phyloP scores from a whole-genome alignment of 2,797 vertebrate genomes.

The Sciurus carolinensis region DNA sequence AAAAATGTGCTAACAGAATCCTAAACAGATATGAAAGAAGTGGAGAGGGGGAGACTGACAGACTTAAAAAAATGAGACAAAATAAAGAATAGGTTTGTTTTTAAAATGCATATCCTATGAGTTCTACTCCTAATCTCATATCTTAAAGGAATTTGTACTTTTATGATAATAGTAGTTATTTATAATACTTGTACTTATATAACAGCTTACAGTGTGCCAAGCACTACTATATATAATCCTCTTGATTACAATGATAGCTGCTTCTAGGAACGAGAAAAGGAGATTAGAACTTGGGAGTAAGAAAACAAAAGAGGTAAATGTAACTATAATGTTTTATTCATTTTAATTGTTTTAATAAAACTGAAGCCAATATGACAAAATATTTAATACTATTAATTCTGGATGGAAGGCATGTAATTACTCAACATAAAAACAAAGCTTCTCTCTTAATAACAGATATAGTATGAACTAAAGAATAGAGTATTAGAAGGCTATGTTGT shows the following conservation, averaged over 20 bases:
- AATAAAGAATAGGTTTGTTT: neutral
- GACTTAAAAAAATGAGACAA: neutral
- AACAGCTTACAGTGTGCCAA: neutral
- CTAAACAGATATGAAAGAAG: neutral
- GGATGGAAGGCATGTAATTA: neutral
- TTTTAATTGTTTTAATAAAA: neutral
- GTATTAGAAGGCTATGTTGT: neutral
- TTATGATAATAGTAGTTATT: neutral
- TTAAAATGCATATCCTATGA: neutral
- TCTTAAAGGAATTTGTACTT: neutral
- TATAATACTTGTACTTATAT: neutral
- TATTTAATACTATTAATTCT: neutral
- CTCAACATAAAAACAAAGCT: constrained; percentile 26
- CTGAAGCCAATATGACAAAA: constrained; percentile 23
- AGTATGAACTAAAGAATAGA: neutral
- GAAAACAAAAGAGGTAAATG: neutral
- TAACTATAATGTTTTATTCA: neutral
- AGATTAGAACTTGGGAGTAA: neutral
- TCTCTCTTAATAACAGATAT: neutral
- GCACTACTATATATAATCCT: neutral
- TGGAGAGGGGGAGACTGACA: neutral
- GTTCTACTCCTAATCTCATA: neutral
- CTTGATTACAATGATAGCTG: neutral
- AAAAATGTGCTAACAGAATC: neutral
- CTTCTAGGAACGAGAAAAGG: no score